Evolutionary conservation across 1,140 invertebrate genomes (phyloP).

Genomic region (Panulirus ornatus): DNA sequence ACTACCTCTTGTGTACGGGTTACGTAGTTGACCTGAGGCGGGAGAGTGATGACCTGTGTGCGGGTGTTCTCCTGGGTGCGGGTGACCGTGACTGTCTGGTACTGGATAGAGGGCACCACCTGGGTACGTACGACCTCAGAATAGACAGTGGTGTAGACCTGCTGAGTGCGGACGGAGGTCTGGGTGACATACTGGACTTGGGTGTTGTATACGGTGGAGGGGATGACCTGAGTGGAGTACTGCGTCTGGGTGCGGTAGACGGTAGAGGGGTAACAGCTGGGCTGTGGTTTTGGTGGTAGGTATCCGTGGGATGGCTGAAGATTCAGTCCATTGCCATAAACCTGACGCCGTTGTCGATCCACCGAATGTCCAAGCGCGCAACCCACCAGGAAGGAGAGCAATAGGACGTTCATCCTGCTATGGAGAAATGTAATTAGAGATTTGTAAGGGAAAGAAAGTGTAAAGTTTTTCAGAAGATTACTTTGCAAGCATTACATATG

Average conservation of each 20-base stretch:
- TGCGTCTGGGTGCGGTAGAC: slow-evolving; percentile 61
- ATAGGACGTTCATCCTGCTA: slow-evolving; percentile 16
- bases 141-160: slow-evolving; percentile 58
- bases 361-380: slow-evolving; percentile 1
- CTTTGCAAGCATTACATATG: no score
- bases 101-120: slow-evolving; percentile 34
- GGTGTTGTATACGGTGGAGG: slow-evolving; percentile 57
- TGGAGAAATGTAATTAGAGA: background rate
- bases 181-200: slow-evolving; percentile 58
- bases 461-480: no score
- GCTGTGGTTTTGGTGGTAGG: background rate
- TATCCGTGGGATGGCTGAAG: background rate
- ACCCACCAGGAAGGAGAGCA: slow-evolving; percentile 44
- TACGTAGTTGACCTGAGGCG: slow-evolving; percentile 62
- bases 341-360: background rate
- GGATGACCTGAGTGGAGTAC: slow-evolving; percentile 64
- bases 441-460: no score
- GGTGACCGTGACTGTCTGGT: slow-evolving; percentile 54
- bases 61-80: slow-evolving; percentile 51
- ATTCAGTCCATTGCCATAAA: slow-evolving; percentile 10
- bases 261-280: slow-evolving; percentile 50
- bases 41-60: slow-evolving; percentile 57
- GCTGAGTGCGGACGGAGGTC: slow-evolving; percentile 42
- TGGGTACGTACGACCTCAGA: slow-evolving; percentile 52
- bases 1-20: slow-evolving; percentile 49